Conservation (phyloP, 2,888 invertebrate genomes). For the Cyclophora albipunctata region DNA sequence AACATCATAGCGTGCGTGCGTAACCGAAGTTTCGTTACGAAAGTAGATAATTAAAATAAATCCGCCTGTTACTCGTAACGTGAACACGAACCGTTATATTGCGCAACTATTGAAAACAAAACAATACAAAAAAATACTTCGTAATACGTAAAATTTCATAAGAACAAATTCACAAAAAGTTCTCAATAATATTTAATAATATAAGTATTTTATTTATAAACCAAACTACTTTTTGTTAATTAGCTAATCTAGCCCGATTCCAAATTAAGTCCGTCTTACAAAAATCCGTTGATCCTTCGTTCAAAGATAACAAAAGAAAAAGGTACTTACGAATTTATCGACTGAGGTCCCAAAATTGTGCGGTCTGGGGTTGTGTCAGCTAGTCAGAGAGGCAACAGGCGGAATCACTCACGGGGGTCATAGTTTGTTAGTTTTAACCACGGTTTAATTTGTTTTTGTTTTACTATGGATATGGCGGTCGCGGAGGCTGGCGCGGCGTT, state of each 20-base stretch:
- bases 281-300: slow-evolving; percentile 13
- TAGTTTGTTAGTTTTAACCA: slow-evolving; percentile 18
- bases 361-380: slow-evolving; percentile 25
- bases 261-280: neutral
- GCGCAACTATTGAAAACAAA: neutral
- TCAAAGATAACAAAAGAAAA: slow-evolving; percentile 37
- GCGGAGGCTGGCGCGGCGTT: slow-evolving; percentile 52
- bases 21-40: slow-evolving; percentile 7
- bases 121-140: neutral
- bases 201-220: too few species aligned
- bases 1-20: slow-evolving; percentile 5
- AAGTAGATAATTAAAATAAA: slow-evolving; percentile 5
- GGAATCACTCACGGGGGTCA: slow-evolving; percentile 10
- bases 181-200: too few species aligned
- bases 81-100: neutral
- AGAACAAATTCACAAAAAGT: too few species aligned
- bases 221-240: too few species aligned
- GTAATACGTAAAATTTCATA: too few species aligned
- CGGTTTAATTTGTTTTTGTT: slow-evolving; percentile 26
- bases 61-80: slow-evolving; percentile 2
- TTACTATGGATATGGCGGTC: slow-evolving; percentile 26
- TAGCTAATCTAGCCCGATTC: neutral
- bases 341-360: slow-evolving; percentile 35
- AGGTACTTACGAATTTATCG: slow-evolving; percentile 48
- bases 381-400: slow-evolving; percentile 47